Base-by-base conservation (phyloP, 2,113 vertebrate species). In the Pogona vitticeps region DNA sequence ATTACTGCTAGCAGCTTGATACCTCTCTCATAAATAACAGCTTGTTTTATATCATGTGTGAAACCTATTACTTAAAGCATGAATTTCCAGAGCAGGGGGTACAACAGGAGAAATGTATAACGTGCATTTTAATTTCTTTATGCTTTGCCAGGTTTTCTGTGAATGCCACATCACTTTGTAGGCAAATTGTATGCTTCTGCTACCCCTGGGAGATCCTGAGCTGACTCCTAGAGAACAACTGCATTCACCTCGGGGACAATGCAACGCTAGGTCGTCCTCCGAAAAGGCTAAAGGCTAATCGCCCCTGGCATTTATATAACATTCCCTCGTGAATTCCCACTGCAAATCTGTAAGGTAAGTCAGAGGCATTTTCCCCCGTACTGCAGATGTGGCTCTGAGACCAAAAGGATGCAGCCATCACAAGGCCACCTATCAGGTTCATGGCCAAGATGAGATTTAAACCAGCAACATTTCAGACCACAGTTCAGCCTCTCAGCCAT, bases 1-100 rank as follows among this genome's bases (percentile, higher is more conserved):
- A 84, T 65, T 78, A 91, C 42, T 85, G 73, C 3, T 79, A 82
- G 67, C 3, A 87, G 65, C 81, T 58, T 68, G 85, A 86, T 79
- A 40, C n/a, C 73, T 81, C 78, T 88, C 83, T 88, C 6, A 72
- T 89, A 90, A 86, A 59, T 83, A 86, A 85, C 26, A 88, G 86
- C 76, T 84, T 75, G 82, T 72, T 92, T 84, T 86, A 85, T 83
- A 70, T 58, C 83, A 78, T 79, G 84, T 81, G 65, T n/a, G 65
- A 1, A 1, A 65, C 56, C 65, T 36, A 84, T 72, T 58, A 84
- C 59, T 36, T 87, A 87, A 65, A 81, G 85, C 70, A 73, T 36
- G 85, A 21, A 31, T 76, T 84, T 76, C 70, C 12, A 31, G 86
- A 88, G 46, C 10, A 10, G 46, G 42, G 82, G 68, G 31, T 68